phyloP scores from a whole-genome alignment of 2,113 vertebrate genomes.

The Tinamus guttatus region DNA sequence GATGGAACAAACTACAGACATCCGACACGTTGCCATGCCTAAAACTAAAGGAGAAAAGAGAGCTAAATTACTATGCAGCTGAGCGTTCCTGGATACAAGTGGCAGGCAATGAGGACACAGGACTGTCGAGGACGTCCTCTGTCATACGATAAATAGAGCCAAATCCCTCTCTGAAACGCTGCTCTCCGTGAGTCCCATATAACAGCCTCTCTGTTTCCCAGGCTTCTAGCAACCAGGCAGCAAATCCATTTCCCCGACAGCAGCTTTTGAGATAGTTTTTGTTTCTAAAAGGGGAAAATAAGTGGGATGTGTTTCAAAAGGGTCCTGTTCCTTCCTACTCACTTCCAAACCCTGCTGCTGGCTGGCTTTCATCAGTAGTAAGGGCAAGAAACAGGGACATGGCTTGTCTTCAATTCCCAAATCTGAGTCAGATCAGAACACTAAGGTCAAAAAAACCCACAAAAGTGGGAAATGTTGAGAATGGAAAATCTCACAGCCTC shows the following conservation, averaged over 20 bases:
- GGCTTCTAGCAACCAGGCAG: background rate
- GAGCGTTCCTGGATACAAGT: accelerated
- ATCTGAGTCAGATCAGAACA: background rate
- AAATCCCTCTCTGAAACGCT: background rate
- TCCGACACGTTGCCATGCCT: background rate
- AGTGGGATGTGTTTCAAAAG: background rate
- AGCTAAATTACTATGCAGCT: background rate
- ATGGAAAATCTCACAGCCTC: background rate
- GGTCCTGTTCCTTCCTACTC: background rate
- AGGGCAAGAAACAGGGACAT: background rate
- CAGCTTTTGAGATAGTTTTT: background rate
- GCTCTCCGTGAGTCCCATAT: background rate
- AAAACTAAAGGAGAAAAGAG: background rate
- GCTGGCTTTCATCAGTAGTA: background rate
- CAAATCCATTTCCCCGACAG: background rate
- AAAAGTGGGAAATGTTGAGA: background rate
- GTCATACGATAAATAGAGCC: background rate
- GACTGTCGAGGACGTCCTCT: background rate
- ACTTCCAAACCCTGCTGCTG: background rate
- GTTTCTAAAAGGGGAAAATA: background rate
- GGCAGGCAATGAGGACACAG: accelerated
- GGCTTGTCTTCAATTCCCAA: background rate
- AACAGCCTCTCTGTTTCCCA: background rate
- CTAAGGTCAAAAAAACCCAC: background rate
- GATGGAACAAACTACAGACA: background rate